These are phyloP conservation scores for Rhopalosiphum maidis DNA, from an alignment of 1,140 invertebrate species.

Conservation along the genomic window DNA sequence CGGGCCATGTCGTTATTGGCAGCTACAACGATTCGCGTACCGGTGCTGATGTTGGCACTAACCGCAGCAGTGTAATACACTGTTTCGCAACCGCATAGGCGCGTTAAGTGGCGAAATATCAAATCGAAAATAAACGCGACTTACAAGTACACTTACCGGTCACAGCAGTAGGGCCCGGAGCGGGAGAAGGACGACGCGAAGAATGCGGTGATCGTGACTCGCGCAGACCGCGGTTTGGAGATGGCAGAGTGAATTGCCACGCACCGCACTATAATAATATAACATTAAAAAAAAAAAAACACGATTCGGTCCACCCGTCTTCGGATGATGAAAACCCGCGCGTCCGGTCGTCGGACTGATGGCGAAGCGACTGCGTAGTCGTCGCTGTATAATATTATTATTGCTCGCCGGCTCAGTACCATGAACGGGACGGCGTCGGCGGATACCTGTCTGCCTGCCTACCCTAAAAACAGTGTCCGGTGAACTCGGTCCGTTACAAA, in stretches of 20 bases:
- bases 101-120: too few species aligned
- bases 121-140: too few species aligned
- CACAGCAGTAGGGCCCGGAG: neutral
- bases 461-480: too few species aligned
- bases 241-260: neutral
- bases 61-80: too few species aligned
- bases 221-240: neutral
- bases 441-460: neutral
- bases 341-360: neutral
- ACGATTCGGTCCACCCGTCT: neutral
- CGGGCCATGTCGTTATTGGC: too few species aligned
- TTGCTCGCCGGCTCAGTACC: too few species aligned
- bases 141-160: neutral
- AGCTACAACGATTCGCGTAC: too few species aligned
- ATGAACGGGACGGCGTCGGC: neutral
- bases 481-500: neutral
- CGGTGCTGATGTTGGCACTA: too few species aligned
- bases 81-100: too few species aligned
- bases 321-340: neutral
- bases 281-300: neutral
- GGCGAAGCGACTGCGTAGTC: neutral
- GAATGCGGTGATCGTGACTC: neutral
- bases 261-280: neutral
- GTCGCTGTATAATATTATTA: neutral
- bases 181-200: neutral